Conservation (phyloP, 2,888 invertebrate genomes). For the Chironomus riparius region DNA sequence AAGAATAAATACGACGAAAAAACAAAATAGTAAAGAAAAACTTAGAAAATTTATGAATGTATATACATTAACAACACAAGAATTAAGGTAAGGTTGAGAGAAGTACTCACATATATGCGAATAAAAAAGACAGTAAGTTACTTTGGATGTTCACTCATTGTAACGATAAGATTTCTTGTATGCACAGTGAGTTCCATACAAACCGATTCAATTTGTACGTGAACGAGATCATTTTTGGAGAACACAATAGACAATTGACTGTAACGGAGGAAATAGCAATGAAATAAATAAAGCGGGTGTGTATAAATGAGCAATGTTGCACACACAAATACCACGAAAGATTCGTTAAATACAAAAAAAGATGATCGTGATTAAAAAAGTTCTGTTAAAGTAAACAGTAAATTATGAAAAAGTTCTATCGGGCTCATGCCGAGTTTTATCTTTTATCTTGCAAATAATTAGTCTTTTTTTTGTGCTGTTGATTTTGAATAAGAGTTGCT, state of each 20-base stretch:
- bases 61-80: neutral
- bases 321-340: neutral
- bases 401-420: neutral
- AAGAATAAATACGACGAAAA: neutral
- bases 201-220: too few relatives aligned
- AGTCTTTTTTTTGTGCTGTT: too few relatives aligned
- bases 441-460: too few relatives aligned
- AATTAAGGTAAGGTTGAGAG: neutral
- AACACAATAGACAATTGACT: neutral
- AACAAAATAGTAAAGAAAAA: neutral
- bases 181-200: neutral
- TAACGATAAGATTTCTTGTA: slow-evolving; percentile 12
- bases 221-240: too few relatives aligned
- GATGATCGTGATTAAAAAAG: too few relatives aligned
- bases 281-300: neutral
- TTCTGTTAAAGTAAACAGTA: too few relatives aligned
- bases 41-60: too few relatives aligned
- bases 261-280: neutral
- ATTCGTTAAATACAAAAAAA: neutral
- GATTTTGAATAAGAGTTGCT: too few relatives aligned
- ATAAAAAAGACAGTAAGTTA: neutral
- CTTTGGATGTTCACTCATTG: slow-evolving; percentile 11
- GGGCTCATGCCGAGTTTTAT: too few relatives aligned
- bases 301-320: neutral
- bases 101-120: neutral